phyloP scores from a whole-genome alignment of 2,888 invertebrate species.

The Rotaria macrura region DNA sequence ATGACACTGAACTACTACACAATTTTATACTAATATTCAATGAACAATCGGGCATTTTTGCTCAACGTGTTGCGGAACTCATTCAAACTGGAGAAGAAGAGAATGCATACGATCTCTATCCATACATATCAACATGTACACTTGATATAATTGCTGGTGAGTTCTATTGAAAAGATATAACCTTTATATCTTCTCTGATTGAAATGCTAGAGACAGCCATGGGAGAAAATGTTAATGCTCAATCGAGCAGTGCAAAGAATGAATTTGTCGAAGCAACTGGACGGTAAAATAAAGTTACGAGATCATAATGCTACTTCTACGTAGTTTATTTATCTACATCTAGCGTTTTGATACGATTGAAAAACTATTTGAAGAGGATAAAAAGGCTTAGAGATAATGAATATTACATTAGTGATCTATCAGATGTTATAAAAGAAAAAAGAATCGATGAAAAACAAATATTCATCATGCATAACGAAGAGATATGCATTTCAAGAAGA shows the following conservation, averaged over 20 bases:
- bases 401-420: too few species aligned
- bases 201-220: neutral
- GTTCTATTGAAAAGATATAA: neutral
- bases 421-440: too few species aligned
- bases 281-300: neutral
- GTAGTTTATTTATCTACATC: too few species aligned
- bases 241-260: neutral
- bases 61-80: neutral
- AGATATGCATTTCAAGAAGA: too few species aligned
- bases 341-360: too few species aligned
- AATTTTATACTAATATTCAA: conserved; percentile 45
- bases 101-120: neutral
- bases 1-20: conserved; percentile 43
- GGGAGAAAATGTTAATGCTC: neutral
- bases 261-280: neutral
- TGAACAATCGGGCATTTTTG: neutral
- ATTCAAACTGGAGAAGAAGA: conserved; percentile 36
- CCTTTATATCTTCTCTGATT: too few species aligned
- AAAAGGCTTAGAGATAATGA: too few species aligned
- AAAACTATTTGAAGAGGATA: too few species aligned
- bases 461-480: too few species aligned
- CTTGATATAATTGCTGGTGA: neutral
- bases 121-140: neutral
- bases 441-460: too few species aligned
- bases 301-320: too few species aligned